Percentiles rank a stretch among this genome's conserved stretches.
These are phyloP conservation scores for Porites cylindrica DNA, from an alignment of 92 coral and sea anemone species.

Conservation along the genomic window DNA sequence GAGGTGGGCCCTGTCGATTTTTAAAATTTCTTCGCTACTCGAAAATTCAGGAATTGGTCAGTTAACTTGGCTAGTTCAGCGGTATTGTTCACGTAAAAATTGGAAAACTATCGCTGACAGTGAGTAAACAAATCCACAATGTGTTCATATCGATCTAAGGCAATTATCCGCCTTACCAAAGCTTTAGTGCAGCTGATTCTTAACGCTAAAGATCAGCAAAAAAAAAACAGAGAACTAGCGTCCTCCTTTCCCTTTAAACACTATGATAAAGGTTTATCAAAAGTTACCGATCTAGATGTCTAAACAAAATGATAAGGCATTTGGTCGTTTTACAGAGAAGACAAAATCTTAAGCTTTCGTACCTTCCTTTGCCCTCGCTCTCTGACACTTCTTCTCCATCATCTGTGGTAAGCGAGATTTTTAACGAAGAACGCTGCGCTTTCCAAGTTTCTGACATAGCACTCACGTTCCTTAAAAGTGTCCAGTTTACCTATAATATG, in stretches of 20 bases:
- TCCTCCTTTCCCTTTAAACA: background rate
- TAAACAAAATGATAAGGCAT: background rate
- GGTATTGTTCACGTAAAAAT: background rate
- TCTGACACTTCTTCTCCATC: slow-evolving; percentile 77
- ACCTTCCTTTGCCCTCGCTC: slow-evolving; percentile 23
- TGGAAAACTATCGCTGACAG: slow-evolving; percentile 37
- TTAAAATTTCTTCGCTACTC: background rate
- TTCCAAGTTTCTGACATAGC: slow-evolving; percentile 68
- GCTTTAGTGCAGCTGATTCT: background rate
- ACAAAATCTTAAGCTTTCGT: background rate
- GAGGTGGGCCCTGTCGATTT: background rate
- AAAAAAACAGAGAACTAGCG: background rate
- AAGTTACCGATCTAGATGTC: slow-evolving; percentile 2
- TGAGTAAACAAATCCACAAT: slow-evolving; percentile 33
- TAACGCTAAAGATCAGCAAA: background rate
- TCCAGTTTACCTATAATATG: slow-evolving; percentile 66
- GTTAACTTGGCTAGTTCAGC: background rate
- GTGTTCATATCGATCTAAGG: slow-evolving; percentile 24
- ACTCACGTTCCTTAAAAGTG: slow-evolving; percentile 78
- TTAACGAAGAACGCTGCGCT: slow-evolving; percentile 69
- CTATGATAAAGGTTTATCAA: background rate
- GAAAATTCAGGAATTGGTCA: background rate
- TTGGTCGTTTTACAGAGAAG: background rate
- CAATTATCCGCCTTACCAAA: slow-evolving; percentile 19
- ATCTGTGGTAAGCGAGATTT: slow-evolving; percentile 87